phyloP scores from a whole-genome alignment of 2,797 vertebrate species.

The Gastrophryne carolinensis region DNA sequence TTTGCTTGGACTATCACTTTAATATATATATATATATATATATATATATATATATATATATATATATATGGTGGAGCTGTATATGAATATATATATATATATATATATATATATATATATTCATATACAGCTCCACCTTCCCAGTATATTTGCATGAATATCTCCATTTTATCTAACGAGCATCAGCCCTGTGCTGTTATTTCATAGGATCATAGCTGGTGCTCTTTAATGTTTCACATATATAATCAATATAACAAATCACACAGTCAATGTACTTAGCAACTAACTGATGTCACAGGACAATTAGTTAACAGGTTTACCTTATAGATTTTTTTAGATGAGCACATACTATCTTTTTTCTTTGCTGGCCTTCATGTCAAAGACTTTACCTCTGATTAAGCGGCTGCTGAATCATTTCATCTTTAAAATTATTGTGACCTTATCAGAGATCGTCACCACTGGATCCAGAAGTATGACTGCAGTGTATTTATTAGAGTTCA shows the following conservation, averaged over 20 bases:
- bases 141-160: too few relatives aligned
- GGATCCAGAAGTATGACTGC: slow-evolving; percentile 43
- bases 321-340: not conserved
- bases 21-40: too few relatives aligned
- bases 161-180: too few relatives aligned
- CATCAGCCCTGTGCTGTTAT: too few relatives aligned
- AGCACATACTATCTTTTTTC: too few relatives aligned
- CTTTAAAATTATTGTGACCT: slow-evolving; percentile 46
- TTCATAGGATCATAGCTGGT: too few relatives aligned
- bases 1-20: too few relatives aligned
- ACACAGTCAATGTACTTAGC: not conserved
- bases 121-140: too few relatives aligned
- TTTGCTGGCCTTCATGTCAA: not conserved
- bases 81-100: too few relatives aligned
- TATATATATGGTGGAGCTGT: too few relatives aligned
- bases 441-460: slow-evolving; percentile 29
- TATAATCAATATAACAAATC: not conserved
- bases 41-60: too few relatives aligned
- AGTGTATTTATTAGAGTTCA: slow-evolving; percentile 43
- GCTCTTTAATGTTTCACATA: slow-evolving; percentile 8
- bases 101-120: too few relatives aligned
- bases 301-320: not conserved
- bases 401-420: not conserved
- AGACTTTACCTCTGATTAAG: not conserved
- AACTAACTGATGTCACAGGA: not conserved